Evolutionary conservation across 2,888 invertebrate species (phyloP), one percentile per base, ranked within the genome.

Genomic region (Dione vanillae): DNA sequence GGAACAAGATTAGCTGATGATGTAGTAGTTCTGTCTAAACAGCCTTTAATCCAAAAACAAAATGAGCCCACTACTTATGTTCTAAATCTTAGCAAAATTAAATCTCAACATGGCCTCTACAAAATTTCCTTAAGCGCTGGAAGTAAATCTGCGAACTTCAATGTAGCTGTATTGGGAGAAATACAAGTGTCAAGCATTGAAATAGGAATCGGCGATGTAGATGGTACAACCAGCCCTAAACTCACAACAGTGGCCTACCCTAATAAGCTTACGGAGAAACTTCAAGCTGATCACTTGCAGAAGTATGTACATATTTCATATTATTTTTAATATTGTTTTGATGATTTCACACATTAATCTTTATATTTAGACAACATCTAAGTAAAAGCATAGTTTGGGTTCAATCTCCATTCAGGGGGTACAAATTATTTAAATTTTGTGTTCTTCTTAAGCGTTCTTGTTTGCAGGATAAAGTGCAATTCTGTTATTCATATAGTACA

Each of bases 281-380:
- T 99, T 19, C 96, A 97, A 78, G 98, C 97, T 8, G 99, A 99
- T 90, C 96, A 96, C 77, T 96, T 98, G 79, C 99, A 99, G 87
- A 97, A 97, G 92, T 94, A 75, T 90, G 91, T 85, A 35, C 49
- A 27, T 16, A 69, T 62, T 52, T 40, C 69, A 52, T n/a, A n/a
- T n/a, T 43, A 12, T 43, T 0, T 43, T 43, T 43, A 14, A 12
- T 43, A 27, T 27, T 27, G 27, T 27, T 27, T 27, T 27, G 27
- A 27, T 27, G 27, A 27, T 27, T 27, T 27, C 27, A 27, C 5
- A 5, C 5, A 27, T 27, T 27, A 3, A 27, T 3, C 27, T 27
- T 27, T 27, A 27, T 27, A 27, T 27, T 27, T 2, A 5, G 27
- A 47, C 16, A 47, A 2, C 10, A 2, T 16, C 47, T 10, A 14